Evolutionary conservation across 2,797 vertebrate species (phyloP).

Genomic region (Phrynocephalus guinanensis): DNA sequence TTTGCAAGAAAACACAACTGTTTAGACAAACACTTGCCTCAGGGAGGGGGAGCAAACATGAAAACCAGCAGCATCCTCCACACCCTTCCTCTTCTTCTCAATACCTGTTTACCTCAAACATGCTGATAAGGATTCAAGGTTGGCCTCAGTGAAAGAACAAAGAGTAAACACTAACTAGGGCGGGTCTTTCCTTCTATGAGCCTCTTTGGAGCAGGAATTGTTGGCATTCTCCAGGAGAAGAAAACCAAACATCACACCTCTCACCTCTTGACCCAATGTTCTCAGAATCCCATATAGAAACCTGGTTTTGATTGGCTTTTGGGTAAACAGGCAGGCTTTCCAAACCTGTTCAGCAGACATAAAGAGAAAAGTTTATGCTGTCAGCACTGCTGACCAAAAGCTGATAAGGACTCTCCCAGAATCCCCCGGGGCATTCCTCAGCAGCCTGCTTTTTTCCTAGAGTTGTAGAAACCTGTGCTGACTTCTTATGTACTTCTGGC

Average conservation of each 20-base stretch:
- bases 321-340: conserved; percentile 69
- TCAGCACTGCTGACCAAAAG: conserved; percentile 65
- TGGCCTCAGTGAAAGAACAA: conserved; percentile 75
- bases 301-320: conserved; percentile 72
- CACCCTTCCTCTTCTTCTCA: conserved; percentile 73
- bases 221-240: conserved; percentile 74
- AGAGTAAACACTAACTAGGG: conserved; percentile 76
- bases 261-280: conserved; percentile 78
- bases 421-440: conserved; percentile 66
- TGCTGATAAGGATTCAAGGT: conserved; percentile 74
- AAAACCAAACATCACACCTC: conserved; percentile 78
- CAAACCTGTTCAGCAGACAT: conserved; percentile 69
- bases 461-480: conserved; percentile 31
- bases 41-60: conserved; percentile 56
- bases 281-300: conserved; percentile 63
- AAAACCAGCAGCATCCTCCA: conserved; percentile 73
- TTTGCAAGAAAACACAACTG: conserved; percentile 53
- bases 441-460: background rate
- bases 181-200: conserved; percentile 70
- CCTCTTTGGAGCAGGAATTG: conserved; percentile 72
- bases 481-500: conserved; percentile 36
- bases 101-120: conserved; percentile 76
- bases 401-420: conserved; percentile 72
- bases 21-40: conserved; percentile 64
- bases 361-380: conserved; percentile 61